Conservation (phyloP, 2,888 invertebrate species). For the Helleia helle region DNA sequence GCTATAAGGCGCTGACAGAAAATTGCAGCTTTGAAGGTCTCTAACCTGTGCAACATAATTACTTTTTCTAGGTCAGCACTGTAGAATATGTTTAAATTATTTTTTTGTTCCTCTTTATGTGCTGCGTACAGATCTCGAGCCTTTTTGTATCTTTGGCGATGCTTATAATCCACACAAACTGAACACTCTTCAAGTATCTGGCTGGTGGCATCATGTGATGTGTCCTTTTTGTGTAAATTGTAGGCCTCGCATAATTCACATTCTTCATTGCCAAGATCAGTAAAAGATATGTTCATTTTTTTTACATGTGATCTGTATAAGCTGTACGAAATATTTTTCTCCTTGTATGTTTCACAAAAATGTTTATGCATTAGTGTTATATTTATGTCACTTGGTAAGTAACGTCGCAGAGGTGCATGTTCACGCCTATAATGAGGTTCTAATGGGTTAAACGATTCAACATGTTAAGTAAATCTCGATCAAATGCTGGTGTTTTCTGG, state of each 20-base stretch:
- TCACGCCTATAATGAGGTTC: conserved; percentile 23
- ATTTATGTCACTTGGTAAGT: conserved; percentile 11
- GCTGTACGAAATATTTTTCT: conserved; percentile 3
- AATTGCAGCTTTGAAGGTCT: conserved; percentile 18
- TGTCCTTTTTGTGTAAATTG: conserved; percentile 13
- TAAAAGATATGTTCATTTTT: conserved; percentile 22
- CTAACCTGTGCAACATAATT: conserved; percentile 21
- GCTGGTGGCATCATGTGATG: conserved; percentile 5
- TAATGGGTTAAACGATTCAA: conserved; percentile 22
- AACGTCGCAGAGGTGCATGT: conserved; percentile 20
- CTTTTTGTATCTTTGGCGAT: conserved; percentile 12
- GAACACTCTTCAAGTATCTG: conserved; percentile 12
- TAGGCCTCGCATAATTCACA: conserved; percentile 21
- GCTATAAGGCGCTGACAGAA: conserved; percentile 19
- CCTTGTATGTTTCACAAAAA: conserved; percentile 11
- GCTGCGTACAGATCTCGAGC: conserved; percentile 11
- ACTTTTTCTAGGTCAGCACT: conserved; percentile 19
- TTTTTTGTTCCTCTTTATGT: conserved; percentile 13
- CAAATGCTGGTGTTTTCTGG: conserved; percentile 17
- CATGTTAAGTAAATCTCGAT: conserved; percentile 20
- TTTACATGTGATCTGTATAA: conserved; percentile 20
- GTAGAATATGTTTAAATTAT: conserved; percentile 12
- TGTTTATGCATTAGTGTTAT: conserved; percentile 20
- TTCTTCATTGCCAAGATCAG: conserved; percentile 22
- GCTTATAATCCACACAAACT: conserved; percentile 10